Percentiles rank a stretch among this genome's conserved stretches.
Conservation (phyloP, 2,113 vertebrate genomes). For the Agelaius phoeniceus region DNA sequence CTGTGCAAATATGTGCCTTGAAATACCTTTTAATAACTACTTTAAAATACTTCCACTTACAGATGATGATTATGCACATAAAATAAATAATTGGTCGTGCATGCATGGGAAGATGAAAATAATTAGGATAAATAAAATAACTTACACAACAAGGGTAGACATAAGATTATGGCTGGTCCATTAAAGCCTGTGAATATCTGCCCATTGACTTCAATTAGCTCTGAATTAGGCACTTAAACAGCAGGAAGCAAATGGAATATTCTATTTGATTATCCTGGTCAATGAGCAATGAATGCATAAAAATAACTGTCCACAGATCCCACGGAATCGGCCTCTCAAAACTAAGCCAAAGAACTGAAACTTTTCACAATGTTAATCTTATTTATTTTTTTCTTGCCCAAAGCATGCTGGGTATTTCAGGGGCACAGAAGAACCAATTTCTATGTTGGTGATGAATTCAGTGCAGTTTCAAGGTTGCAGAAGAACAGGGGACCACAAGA, state of each 20-base stretch:
- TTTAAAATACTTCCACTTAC: slow-evolving; percentile 10
- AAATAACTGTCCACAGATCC: slow-evolving; percentile 1
- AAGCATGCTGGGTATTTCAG: background rate
- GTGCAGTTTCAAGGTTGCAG: background rate
- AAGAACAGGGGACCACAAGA: background rate
- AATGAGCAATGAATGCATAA: slow-evolving; percentile 57
- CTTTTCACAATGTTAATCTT: background rate
- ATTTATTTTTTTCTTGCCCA: background rate
- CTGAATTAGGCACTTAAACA: slow-evolving; percentile 61
- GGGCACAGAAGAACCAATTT: background rate
- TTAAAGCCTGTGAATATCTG: slow-evolving; percentile 57
- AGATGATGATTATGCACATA: background rate
- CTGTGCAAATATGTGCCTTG: background rate
- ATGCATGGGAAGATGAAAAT: background rate
- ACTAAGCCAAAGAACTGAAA: background rate
- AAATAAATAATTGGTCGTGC: background rate
- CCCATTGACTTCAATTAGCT: slow-evolving; percentile 68
- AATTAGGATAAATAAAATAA: slow-evolving; percentile 49
- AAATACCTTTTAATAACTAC: slow-evolving; percentile 19
- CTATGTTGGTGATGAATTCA: rapidly evolving
- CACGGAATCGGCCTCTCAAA: background rate
- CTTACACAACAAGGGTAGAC: background rate
- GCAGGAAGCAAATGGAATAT: slow-evolving; percentile 64
- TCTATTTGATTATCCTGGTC: slow-evolving; percentile 66
- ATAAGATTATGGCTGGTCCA: slow-evolving; percentile 40